phyloP scores from a whole-genome alignment of 1,140 invertebrate species.

The Gryllus bimaculatus region DNA sequence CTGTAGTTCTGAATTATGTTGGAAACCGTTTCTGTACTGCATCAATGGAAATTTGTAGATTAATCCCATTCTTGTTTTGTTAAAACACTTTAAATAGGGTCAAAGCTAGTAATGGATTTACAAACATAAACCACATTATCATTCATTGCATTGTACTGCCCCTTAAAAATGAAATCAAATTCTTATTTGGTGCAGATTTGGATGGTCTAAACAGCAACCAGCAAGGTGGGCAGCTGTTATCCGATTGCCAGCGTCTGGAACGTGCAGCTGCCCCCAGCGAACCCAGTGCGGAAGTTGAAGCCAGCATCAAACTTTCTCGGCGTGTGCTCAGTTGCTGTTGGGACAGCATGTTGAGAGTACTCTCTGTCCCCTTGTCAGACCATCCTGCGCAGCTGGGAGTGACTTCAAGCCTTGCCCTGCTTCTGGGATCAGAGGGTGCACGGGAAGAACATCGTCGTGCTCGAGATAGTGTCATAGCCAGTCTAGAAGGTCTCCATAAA shows the following conservation, averaged over 20 bases:
- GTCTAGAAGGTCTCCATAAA: constrained; percentile 79
- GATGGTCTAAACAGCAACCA: constrained; percentile 65
- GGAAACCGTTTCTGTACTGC: too few species aligned
- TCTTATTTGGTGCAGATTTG: constrained; percentile 50
- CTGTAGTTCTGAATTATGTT: too few species aligned
- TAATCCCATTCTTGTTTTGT: too few species aligned
- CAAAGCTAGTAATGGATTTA: too few species aligned
- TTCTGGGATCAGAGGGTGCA: constrained; percentile 37
- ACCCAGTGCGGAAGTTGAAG: constrained; percentile 55
- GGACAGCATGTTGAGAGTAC: constrained; percentile 80
- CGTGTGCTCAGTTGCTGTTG: constrained; percentile 80
- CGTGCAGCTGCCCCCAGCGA: constrained; percentile 54
- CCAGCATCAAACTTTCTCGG: constrained; percentile 43
- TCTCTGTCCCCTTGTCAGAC: constrained; percentile 63
- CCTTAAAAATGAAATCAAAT: too few species aligned
- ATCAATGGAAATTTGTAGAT: too few species aligned
- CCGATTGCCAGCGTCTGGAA: constrained; percentile 73
- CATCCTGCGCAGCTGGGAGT: constrained; percentile 37
- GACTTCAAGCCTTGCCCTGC: constrained; percentile 33
- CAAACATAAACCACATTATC: too few species aligned
- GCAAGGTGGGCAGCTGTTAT: constrained; percentile 61
- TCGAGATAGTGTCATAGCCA: constrained; percentile 66
- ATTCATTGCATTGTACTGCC: too few species aligned
- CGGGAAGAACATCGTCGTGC: constrained; percentile 37
- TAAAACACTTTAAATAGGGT: too few species aligned